Conservation (phyloP, 2,888 invertebrate species). For the Autographa pulchrina region DNA sequence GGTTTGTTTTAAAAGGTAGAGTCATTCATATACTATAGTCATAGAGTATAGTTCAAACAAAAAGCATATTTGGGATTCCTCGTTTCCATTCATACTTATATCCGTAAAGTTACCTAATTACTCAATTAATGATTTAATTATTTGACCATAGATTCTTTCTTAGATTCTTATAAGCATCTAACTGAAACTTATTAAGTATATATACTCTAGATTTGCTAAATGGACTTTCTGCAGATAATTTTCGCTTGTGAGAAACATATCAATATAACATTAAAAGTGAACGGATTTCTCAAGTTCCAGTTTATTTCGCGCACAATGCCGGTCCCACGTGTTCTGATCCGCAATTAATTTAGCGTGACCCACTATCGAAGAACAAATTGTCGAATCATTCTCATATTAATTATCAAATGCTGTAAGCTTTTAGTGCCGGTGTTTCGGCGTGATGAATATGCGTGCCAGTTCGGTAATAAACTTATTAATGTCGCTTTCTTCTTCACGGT, state of each 20-base stretch:
- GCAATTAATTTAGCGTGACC: conserved; percentile 86
- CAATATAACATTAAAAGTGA: conserved; percentile 80
- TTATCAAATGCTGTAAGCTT: conserved; percentile 77
- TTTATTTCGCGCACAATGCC: conserved; percentile 83
- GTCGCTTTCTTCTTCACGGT: conserved; percentile 77
- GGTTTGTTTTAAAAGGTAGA: conserved; percentile 12
- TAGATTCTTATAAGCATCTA: too few relatives aligned
- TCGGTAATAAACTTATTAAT: conserved; percentile 73
- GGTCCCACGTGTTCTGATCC: conserved; percentile 83
- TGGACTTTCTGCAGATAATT: conserved; percentile 23
- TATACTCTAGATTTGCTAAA: too few relatives aligned
- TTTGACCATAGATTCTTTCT: too few relatives aligned
- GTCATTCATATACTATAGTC: not conserved
- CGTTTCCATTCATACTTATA: not conserved
- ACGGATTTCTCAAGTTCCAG: conserved; percentile 83
- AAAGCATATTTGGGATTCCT: not conserved
- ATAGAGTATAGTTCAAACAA: not conserved
- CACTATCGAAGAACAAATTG: conserved; percentile 78
- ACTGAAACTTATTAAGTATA: too few relatives aligned
- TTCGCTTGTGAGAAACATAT: conserved; percentile 50
- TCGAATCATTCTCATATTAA: conserved; percentile 81
- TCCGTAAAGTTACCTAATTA: too few relatives aligned
- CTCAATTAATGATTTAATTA: too few relatives aligned
- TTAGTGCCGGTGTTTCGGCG: conserved; percentile 67
- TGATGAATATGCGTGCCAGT: conserved; percentile 74